Evolutionary conservation across 2,888 invertebrate genomes (phyloP), one percentile per base, ranked within the genome.

Genomic region (Bellardia pandia): DNA sequence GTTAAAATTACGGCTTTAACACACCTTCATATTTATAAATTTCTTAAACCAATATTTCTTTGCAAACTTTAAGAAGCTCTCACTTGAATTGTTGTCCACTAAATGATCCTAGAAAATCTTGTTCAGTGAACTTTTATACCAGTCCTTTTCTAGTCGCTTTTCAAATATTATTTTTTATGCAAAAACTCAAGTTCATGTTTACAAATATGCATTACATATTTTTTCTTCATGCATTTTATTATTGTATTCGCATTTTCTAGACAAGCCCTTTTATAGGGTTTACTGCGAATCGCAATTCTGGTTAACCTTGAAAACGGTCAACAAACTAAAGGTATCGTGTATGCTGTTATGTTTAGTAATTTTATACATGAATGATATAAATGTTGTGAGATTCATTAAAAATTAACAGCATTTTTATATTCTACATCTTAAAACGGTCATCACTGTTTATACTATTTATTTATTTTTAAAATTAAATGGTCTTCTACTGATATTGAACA

Each of bases 231-330:
- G 9, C 9, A 40, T 14, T 40, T 45, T 62, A 6, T 75, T 75
- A 6, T 75, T 75, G 23, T 62, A 23, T n/a, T 64, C 40, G 14
- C 23, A 16, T 14, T 8, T 60, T 16, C 3, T 58, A 68, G 30
- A 66, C 77, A 58, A 62, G 2, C 62, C 64, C 51, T 78, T 69
- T 72, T 66, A 16, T 53, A 40, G 64, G 37, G 11, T 64, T 13
- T 74, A 14, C 13, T 13, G n/a, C 33, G 45, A 40, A n/a, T 14
- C 33, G 30, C n/a, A 60, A 45, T 51, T 58, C 62, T 51, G 30
- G 72, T 79, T 85, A 51, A 74, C 84, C 84, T 85, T 85, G 78
- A 85, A 74, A 11, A n/a, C 13, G 68, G 3, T 40, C 66, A 78
- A 40, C 6, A 16, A 69, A 62, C 69, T 5, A 11, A 66, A 45